Evolutionary conservation across 2,888 invertebrate genomes (phyloP), one percentile per base, ranked within the genome.

Genomic region (Phorcus lineatus): DNA sequence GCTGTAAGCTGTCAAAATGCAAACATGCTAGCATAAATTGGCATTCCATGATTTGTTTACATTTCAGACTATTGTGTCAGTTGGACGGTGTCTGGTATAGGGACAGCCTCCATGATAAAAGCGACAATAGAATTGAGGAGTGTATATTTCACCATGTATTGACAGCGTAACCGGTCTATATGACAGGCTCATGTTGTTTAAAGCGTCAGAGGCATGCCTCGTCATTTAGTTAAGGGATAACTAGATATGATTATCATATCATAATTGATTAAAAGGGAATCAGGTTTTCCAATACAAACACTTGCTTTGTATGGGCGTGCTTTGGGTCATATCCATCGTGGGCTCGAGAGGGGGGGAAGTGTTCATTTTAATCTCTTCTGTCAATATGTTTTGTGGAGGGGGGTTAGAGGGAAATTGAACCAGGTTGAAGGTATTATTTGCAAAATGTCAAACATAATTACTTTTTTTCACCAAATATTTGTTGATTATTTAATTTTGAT

Each of bases 261-360:
- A 75, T 75, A 75, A 75, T 53, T 75, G 75, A 75, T 75, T 75
- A 53, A 75, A 75, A 75, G 75, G 53, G 53, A 53, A 53, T 75
- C 53, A 75, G 75, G 36, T 70, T 70, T 70, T 70, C 70, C 36
- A 70, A 31, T 70, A 70, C 70, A 70, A 70, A 70, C 70, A 70
- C 70, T 40, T 31, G 70, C 70, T 36, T 70, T 70, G 70, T 70
- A 36, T 70, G 40, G 28, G 28, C 70, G 70, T 70, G 70, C 70
- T 31, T 36, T 36, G 36, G 70, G 70, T 70, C 70, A 70, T 70
- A 70, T 70, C 70, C 28, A 70, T 70, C 36, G 70, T n/a, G 70
- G 70, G 36, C 40, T 40, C 3, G 13, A 40, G 28, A 62, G 19
- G 36, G 36, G 70, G 28, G 70, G 70, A 70, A 70, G 70, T 70